These are phyloP conservation scores for Nemoura dubitans DNA, from an alignment of 2,888 invertebrate species.

Conservation along the genomic window DNA sequence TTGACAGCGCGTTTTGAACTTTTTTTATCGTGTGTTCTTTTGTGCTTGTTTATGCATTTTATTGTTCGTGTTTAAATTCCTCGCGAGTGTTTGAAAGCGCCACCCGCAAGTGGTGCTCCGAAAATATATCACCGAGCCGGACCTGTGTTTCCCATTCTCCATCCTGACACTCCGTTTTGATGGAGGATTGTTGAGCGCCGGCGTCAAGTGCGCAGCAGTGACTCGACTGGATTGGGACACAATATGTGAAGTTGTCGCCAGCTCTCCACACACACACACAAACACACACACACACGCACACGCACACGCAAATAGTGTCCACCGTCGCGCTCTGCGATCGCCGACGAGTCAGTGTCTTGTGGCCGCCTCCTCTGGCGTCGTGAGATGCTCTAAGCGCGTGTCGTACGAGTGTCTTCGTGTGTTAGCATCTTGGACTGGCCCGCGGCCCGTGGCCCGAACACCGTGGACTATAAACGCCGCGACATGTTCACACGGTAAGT, in stretches of 20 bases:
- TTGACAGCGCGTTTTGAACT: not conserved
- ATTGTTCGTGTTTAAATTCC: not conserved
- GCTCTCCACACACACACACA: not conserved
- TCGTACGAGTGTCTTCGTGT: not conserved
- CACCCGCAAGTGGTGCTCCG: not conserved
- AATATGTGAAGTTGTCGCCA: constrained; percentile 3
- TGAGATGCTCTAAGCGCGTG: not conserved
- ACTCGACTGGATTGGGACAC: not conserved
- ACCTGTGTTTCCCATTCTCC: not conserved
- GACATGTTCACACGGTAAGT: constrained; percentile 40
- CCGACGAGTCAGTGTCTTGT: not conserved
- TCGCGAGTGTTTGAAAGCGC: not conserved
- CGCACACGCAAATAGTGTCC: not conserved
- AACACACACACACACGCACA: not conserved
- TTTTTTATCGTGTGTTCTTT: not conserved
- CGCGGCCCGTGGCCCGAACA: not conserved
- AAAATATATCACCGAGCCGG: not conserved
- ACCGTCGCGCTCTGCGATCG: not conserved
- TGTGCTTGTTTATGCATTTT: not conserved
- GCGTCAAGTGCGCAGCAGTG: not conserved
- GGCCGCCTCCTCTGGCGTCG: not conserved
- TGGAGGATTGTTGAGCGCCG: not conserved
- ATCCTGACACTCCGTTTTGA: not conserved
- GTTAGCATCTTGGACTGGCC: too few relatives aligned
- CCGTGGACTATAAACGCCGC: constrained; percentile 25